phyloP scores from a whole-genome alignment of 2,113 vertebrate species.

The Elephas maximus region DNA sequence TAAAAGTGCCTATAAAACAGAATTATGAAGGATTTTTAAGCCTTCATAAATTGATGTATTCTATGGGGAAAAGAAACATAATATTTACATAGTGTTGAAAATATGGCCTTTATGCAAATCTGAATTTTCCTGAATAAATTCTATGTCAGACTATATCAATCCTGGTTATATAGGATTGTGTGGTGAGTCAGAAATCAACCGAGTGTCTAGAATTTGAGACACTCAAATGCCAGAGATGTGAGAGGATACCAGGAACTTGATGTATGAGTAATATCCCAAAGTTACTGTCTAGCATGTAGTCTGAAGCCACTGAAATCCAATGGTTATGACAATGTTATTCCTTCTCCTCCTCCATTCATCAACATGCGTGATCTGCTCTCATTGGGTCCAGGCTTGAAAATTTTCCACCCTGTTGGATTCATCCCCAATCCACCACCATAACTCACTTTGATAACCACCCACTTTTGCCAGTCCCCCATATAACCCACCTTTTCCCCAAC shows the following conservation, averaged over 20 bases:
- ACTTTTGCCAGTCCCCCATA: background rate
- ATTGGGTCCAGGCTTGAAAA: background rate
- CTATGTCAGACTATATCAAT: background rate
- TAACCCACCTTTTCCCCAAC: background rate
- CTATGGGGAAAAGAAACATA: background rate
- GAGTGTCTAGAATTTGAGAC: background rate
- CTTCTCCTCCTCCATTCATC: background rate
- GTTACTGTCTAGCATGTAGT: background rate
- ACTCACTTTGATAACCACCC: background rate
- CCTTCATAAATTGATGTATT: constrained; percentile 22
- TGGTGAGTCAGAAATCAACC: background rate
- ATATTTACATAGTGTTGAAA: background rate
- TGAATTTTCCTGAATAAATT: background rate
- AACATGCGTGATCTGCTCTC: background rate
- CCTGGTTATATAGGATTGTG: background rate
- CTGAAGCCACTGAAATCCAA: background rate
- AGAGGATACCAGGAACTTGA: background rate
- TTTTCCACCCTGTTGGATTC: background rate
- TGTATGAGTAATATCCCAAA: background rate
- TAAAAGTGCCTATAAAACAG: background rate
- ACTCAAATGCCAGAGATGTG: background rate
- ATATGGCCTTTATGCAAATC: background rate
- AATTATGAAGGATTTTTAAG: background rate
- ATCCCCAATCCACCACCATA: background rate
- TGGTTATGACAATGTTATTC: background rate